Evolutionary conservation across 2,113 vertebrate genomes (phyloP).

Genomic region (Lepidothrix coronata): DNA sequence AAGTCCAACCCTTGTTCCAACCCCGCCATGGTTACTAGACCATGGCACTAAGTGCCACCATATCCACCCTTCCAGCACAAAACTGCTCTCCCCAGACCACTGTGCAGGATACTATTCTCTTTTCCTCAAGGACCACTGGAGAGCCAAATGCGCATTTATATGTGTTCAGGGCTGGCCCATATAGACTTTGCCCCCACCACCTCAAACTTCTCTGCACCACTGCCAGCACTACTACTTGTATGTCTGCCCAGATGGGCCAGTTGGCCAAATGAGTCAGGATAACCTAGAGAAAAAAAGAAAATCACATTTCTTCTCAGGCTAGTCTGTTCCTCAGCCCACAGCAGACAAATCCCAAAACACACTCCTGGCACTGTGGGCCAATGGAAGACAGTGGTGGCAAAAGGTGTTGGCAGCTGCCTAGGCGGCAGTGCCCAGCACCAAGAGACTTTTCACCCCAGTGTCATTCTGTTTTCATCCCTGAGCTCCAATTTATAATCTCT

Average conservation of each 20-base stretch:
- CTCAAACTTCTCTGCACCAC: background rate
- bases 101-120: background rate
- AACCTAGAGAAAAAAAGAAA: background rate
- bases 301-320: background rate
- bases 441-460: background rate
- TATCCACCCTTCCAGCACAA: background rate
- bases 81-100: background rate
- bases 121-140: background rate
- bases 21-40: too few relatives aligned
- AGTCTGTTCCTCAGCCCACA: background rate
- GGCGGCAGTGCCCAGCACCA: background rate
- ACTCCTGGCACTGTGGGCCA: fast-evolving
- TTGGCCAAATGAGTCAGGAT: background rate
- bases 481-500: background rate
- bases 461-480: background rate
- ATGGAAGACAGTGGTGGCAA: background rate
- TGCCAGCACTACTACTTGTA: background rate
- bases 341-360: background rate
- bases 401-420: background rate
- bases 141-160: background rate
- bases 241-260: fast-evolving
- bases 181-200: fast-evolving
- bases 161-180: background rate
- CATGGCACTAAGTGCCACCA: too few relatives aligned
- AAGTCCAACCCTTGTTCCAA: too few relatives aligned